Base-by-base conservation (phyloP, 2,888 invertebrate species). In the Epinotia demarniana region DNA sequence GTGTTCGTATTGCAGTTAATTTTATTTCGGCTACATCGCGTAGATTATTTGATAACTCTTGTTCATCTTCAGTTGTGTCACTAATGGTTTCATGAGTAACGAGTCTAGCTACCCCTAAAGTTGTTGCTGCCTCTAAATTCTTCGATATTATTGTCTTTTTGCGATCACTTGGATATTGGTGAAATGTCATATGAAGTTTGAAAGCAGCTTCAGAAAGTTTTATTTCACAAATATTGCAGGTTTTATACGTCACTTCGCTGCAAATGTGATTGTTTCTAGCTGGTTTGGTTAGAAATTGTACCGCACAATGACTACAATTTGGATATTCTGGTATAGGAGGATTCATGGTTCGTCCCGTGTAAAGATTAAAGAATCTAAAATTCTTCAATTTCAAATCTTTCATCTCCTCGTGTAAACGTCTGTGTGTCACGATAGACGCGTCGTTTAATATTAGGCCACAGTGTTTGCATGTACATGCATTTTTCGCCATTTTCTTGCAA, bases 311-410 rank as follows among this genome's bases (percentile, higher is more conserved):
- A 53, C 79, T 77, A 81, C 92, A 92, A 63, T 84, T 83, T 12
- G 88, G 89, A 78, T 86, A 90, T 49, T 85, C 46, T 13, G 91
- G 90, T 68, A 90, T 78, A 8, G 89, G 89, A 53, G 92, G 90
- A 57, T 61, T 72, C 46, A 89, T 88, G 77, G 79, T 80, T 80
- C 83, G 82, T 53, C 79, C 76, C 78, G 80, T 87, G 72, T 83
- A 78, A 16, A 92, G 78, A 77, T 89, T 84, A 78, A 85, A 88
- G 82, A 92, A 90, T 53, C 33, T 53, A 53, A 66, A 66, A 66
- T 53, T 4, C 11, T 66, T 33, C 8, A 66, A 77, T 77, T 78
- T 86, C 43, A 90, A 77, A 57, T 81, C 77, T 62, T 81, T 80
- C 9, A 81, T 78, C 67, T 80, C 81, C 68, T 76, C 73, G 79